These are phyloP conservation scores for Okapia johnstoni DNA, from an alignment of 2,113 vertebrate species.

Conservation along the genomic window DNA sequence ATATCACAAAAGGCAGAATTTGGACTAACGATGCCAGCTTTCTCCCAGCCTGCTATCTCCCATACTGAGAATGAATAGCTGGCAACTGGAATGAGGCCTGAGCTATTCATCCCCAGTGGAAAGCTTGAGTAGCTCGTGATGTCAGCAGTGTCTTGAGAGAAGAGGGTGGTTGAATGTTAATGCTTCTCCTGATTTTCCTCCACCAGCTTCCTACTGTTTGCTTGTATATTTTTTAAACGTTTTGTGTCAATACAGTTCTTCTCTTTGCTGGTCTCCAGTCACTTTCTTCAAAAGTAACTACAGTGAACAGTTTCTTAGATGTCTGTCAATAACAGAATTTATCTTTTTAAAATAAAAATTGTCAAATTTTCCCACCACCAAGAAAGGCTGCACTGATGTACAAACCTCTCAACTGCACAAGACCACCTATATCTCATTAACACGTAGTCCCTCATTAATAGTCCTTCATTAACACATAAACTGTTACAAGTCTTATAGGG, in stretches of 20 bases:
- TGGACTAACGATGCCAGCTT: not conserved
- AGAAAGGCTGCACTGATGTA: not conserved
- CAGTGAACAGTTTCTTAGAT: not conserved
- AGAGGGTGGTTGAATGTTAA: not conserved
- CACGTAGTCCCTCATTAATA: not conserved
- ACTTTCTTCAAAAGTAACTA: not conserved
- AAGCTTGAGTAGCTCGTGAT: conserved; percentile 20
- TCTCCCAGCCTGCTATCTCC: not conserved
- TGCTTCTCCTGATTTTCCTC: not conserved
- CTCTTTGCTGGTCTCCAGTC: not conserved
- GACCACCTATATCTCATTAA: not conserved
- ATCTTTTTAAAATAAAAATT: conserved; percentile 9
- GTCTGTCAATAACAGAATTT: conserved; percentile 9
- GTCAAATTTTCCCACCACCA: not conserved
- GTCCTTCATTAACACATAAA: not conserved
- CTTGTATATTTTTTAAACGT: not conserved
- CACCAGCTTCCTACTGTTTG: not conserved
- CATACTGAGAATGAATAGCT: not conserved
- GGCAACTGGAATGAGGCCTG: not conserved
- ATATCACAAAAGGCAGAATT: not conserved
- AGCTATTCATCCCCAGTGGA: not conserved
- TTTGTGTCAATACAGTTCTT: not conserved
- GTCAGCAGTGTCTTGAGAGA: not conserved
- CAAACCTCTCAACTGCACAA: not conserved
- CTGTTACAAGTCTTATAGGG: not conserved